phyloP scores from a whole-genome alignment of 2,888 invertebrate genomes.

The Polydrusus tereticollis region DNA sequence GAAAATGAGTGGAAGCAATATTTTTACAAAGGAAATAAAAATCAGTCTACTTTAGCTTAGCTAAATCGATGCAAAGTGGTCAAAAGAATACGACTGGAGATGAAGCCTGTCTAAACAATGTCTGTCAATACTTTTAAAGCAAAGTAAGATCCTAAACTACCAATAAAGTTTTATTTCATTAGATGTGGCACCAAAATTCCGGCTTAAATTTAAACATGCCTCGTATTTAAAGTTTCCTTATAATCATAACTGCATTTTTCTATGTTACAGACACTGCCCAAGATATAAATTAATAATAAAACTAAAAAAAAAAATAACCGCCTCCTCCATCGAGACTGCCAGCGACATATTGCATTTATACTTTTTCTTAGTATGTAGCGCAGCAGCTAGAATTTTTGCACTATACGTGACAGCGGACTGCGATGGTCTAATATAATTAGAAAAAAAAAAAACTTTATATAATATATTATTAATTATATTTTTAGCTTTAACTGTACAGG shows the following conservation, averaged over 20 bases:
- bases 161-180: no score
- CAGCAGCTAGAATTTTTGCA: constrained; percentile 63
- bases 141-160: no score
- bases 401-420: constrained; percentile 63
- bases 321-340: constrained; percentile 68
- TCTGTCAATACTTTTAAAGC: no score
- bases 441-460: constrained; percentile 56
- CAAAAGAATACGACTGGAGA: no score
- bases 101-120: no score
- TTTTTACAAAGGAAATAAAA: no score
- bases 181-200: no score
- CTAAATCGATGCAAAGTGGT: no score
- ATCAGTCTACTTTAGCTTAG: no score
- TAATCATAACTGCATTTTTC: constrained; percentile 42
- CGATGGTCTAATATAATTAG: constrained; percentile 62
- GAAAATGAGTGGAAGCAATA: no score
- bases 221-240: no score
- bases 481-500: constrained; percentile 68
- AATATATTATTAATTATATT: constrained; percentile 58
- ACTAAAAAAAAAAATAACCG: constrained; percentile 56
- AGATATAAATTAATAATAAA: constrained; percentile 47
- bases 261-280: constrained; percentile 63
- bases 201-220: no score
- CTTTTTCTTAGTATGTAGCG: constrained; percentile 58
- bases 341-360: constrained; percentile 60